These are phyloP conservation scores for Schizaphis graminum DNA, from an alignment of 2,888 invertebrate genomes.

Conservation along the genomic window DNA sequence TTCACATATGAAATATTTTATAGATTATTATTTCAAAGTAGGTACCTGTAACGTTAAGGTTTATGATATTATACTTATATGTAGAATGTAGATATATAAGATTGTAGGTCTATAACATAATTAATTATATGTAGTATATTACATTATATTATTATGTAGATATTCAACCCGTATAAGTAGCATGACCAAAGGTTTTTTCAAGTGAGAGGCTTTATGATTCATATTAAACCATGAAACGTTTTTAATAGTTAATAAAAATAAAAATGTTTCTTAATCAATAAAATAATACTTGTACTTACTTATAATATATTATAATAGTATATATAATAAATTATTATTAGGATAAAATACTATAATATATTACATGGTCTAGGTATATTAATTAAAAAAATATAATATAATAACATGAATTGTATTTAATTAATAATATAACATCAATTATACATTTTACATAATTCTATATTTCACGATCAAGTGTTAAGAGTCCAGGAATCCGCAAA, in stretches of 20 bases:
- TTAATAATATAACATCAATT: background rate
- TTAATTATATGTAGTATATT: no score
- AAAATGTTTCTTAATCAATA: background rate
- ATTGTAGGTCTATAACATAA: no score
- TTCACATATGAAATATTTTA: background rate
- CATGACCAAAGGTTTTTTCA: background rate
- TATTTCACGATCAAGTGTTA: background rate
- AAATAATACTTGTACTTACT: background rate
- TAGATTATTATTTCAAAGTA: background rate
- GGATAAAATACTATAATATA: background rate
- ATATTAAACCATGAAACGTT: background rate
- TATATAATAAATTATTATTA: background rate
- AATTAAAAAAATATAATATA: background rate
- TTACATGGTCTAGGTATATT: background rate
- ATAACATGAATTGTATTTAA: background rate
- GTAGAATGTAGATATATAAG: no score
- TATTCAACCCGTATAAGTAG: background rate
- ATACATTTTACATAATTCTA: background rate
- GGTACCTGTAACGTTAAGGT: background rate
- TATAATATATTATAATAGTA: no score
- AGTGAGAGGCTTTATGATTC: background rate
- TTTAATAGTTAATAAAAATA: background rate
- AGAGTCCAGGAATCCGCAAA: background rate
- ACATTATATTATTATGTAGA: background rate
- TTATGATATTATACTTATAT: background rate